phyloP scores from a whole-genome alignment of 2,797 vertebrate genomes.

The Aeoliscus strigatus region DNA sequence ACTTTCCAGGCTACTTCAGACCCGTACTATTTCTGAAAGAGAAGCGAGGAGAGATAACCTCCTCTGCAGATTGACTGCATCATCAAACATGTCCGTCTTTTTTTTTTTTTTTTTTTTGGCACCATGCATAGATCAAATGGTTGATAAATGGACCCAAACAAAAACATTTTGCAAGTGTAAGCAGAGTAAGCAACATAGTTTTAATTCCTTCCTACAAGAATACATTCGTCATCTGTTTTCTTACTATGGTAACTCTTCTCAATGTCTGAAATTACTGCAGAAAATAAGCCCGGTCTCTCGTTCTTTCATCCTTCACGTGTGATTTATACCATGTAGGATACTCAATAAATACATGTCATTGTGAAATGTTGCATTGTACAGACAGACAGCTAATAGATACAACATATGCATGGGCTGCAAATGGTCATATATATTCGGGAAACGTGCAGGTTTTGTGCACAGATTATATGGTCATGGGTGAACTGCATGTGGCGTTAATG shows the following conservation, averaged over 20 bases:
- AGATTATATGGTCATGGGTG: conserved; percentile 18
- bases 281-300: conserved; percentile 11
- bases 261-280: conserved; percentile 31
- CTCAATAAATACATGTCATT: conserved; percentile 43
- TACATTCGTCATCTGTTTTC: conserved; percentile 21
- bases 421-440: conserved; percentile 24
- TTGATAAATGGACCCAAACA: conserved; percentile 1
- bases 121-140: conserved; percentile 1
- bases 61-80: too few relatives aligned
- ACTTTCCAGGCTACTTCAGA: too few relatives aligned
- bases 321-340: conserved; percentile 37
- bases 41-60: too few relatives aligned
- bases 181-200: conserved; percentile 5
- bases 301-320: conserved; percentile 43
- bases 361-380: conserved; percentile 34
- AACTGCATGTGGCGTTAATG: too few relatives aligned
- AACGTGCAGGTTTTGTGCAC: conserved; percentile 5
- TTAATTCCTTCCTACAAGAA: conserved; percentile 10
- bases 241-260: conserved; percentile 24
- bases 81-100: too few relatives aligned
- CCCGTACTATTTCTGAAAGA: too few relatives aligned
- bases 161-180: background rate
- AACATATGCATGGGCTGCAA: conserved; percentile 23
- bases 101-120: too few relatives aligned
- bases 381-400: conserved; percentile 29